Conservation (phyloP, 2,113 vertebrate species). For the Scolopax mira region DNA sequence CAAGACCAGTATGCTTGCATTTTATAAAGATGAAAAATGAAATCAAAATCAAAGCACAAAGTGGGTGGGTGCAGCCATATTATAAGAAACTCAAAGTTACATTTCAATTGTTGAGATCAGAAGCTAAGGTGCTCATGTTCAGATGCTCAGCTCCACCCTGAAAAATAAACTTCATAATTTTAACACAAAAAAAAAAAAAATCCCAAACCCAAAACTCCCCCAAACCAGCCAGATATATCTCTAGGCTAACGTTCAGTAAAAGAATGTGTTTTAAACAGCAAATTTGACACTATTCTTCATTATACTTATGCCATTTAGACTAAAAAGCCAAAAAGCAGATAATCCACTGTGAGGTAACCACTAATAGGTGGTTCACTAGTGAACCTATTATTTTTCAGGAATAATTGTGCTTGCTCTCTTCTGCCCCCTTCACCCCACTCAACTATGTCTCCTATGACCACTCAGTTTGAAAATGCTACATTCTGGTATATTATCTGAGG, state of each 20-base stretch:
- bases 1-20: not conserved
- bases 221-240: not conserved
- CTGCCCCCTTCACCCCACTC: not conserved
- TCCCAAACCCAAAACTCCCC: not conserved
- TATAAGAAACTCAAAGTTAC: not conserved
- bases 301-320: not conserved
- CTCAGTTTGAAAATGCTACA: not conserved
- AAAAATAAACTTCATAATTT: not conserved
- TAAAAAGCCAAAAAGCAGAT: not conserved
- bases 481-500: constrained; percentile 11
- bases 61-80: not conserved
- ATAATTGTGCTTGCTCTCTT: not conserved
- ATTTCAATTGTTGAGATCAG: not conserved
- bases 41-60: not conserved
- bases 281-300: not conserved
- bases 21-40: not conserved
- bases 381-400: not conserved
- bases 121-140: not conserved
- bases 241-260: not conserved
- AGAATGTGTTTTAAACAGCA: not conserved
- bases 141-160: not conserved
- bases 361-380: not conserved
- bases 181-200: not conserved
- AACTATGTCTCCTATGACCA: not conserved
- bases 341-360: not conserved